Percentiles rank a stretch among this genome's conserved stretches.
These are phyloP conservation scores for Turritopsis rubra DNA, from an alignment of 30 jellyfish, hydroid and myxozoan genomes.

Conservation along the genomic window DNA sequence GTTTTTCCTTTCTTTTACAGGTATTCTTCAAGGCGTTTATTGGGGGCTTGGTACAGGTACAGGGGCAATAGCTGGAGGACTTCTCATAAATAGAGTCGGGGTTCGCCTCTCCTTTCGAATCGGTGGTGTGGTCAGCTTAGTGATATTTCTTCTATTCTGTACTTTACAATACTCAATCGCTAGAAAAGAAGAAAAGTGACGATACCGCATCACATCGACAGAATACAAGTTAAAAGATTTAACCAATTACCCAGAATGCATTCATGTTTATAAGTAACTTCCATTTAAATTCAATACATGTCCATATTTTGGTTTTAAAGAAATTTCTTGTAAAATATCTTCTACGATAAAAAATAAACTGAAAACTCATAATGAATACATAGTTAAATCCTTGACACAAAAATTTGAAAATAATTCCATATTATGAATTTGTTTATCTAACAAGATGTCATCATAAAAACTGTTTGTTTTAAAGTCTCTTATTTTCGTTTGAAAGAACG, in stretches of 20 bases:
- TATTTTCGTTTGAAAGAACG: too few species aligned
- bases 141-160: conserved; percentile 32
- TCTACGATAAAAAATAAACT: neutral
- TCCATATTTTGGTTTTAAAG: neutral
- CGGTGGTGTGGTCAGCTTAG: conserved; percentile 75
- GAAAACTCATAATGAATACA: neutral
- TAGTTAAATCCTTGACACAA: too few species aligned
- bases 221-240: neutral
- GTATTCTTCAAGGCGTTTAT: conserved; percentile 92
- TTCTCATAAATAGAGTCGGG: conserved; percentile 55
- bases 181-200: conserved; percentile 1
- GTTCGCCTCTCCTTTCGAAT: conserved; percentile 57
- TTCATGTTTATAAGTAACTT: too few species aligned
- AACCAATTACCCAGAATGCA: neutral
- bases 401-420: too few species aligned
- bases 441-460: too few species aligned
- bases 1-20: conserved; percentile 39
- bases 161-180: neutral
- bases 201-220: too few species aligned
- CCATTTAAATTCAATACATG: neutral
- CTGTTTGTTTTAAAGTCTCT: too few species aligned
- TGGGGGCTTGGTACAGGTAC: conserved; percentile 99
- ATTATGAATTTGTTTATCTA: too few species aligned
- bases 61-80: conserved; percentile 97
- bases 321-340: neutral